Percentiles rank a stretch among this genome's conserved stretches.
Conservation (phyloP, 2,888 invertebrate species). For the Flexamia atlantica region DNA sequence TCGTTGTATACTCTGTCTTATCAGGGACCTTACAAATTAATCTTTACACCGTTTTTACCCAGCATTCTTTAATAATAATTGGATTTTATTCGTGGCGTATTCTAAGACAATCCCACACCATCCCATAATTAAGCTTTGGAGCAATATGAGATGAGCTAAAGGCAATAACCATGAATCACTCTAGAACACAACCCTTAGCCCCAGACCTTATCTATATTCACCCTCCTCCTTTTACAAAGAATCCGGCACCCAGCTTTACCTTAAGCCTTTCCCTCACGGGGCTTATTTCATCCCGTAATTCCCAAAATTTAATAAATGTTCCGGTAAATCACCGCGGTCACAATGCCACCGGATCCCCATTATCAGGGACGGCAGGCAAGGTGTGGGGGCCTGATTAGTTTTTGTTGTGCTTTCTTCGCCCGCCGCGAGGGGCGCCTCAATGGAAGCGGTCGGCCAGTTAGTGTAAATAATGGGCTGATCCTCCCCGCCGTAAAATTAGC, state of each 20-base stretch:
- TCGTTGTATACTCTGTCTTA: too few species aligned
- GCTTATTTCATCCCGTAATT: slow-evolving; percentile 24
- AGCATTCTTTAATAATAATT: too few species aligned
- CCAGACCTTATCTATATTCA: background rate
- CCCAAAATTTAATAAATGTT: slow-evolving; percentile 44
- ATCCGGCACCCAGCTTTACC: background rate
- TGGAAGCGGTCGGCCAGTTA: slow-evolving; percentile 28
- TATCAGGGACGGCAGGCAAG: slow-evolving; percentile 6
- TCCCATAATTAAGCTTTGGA: too few species aligned
- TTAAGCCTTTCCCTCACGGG: slow-evolving; percentile 7
- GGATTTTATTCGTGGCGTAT: too few species aligned
- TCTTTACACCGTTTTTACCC: too few species aligned
- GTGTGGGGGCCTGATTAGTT: slow-evolving; percentile 28
- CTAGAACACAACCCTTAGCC: background rate
- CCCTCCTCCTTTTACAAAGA: slow-evolving; percentile 8
- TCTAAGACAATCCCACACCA: too few species aligned
- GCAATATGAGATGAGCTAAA: background rate
- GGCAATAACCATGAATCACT: background rate
- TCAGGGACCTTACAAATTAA: too few species aligned
- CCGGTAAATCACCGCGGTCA: slow-evolving; percentile 2
- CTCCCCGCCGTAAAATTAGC: slow-evolving; percentile 28
- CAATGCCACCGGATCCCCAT: slow-evolving; percentile 9
- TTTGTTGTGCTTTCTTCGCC: slow-evolving; percentile 33
- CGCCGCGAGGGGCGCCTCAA: slow-evolving; percentile 23
- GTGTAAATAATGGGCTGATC: slow-evolving; percentile 40